Conservation (phyloP, 2,888 invertebrate species). For the Orchestes rusci region DNA sequence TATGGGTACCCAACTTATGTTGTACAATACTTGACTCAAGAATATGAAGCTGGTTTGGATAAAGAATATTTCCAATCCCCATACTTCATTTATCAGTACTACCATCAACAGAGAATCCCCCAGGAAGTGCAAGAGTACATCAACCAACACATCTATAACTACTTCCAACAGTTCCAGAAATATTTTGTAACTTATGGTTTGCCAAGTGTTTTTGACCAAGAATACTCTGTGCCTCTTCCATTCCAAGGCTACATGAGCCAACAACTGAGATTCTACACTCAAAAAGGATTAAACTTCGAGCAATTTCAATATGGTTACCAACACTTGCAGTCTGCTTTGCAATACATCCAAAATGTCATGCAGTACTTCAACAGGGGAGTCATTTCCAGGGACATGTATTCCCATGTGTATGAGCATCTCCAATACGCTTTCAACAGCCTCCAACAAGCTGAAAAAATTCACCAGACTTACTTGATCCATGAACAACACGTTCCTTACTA, state of each 20-base stretch:
- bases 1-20: slow-evolving; percentile 13
- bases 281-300: slow-evolving; percentile 2
- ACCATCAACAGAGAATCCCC: slow-evolving; percentile 8
- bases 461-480: slow-evolving; percentile 8
- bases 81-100: slow-evolving; percentile 14
- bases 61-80: slow-evolving; percentile 14
- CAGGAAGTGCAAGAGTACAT: slow-evolving; percentile 13
- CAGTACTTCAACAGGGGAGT: slow-evolving; percentile 5
- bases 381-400: slow-evolving; percentile 8
- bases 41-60: slow-evolving; percentile 10
- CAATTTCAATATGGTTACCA: slow-evolving; percentile 2
- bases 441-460: slow-evolving; percentile 5
- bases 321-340: slow-evolving; percentile 10
- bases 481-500: slow-evolving; percentile 16
- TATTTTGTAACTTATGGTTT: too few relatives aligned
- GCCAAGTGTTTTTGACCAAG: slow-evolving; percentile 6
- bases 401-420: slow-evolving; percentile 12
- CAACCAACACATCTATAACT: slow-evolving; percentile 8
- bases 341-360: slow-evolving; percentile 9
- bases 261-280: slow-evolving; percentile 8
- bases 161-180: slow-evolving; percentile 11
- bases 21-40: slow-evolving; percentile 11
- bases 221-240: slow-evolving; percentile 8
- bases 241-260: slow-evolving; percentile 9
- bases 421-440: slow-evolving; percentile 11